Percentiles rank a stretch among this genome's conserved stretches.
Evolutionary conservation across 2,888 invertebrate species (phyloP).

Genomic region (Sicus ferrugineus): DNA sequence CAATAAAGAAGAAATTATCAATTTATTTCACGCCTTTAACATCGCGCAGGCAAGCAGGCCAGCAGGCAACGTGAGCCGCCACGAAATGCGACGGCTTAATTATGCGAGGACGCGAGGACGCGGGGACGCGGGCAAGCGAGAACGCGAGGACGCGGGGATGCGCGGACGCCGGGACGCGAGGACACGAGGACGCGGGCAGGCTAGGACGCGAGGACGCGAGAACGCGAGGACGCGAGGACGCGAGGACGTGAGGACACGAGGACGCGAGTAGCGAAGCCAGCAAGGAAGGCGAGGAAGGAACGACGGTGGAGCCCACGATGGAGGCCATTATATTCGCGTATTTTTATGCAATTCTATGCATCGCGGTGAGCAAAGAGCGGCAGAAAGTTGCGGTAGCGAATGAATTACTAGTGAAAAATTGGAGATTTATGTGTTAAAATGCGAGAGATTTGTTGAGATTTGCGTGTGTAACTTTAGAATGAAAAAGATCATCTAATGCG

Average conservation of each 20-base stretch:
- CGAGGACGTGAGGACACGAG: no score
- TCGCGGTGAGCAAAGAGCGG: no score
- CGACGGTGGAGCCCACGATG: not conserved
- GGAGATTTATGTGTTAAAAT: no score
- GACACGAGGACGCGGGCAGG: not conserved
- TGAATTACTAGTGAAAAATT: no score
- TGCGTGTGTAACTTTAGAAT: no score
- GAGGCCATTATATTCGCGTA: not conserved
- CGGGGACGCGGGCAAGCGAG: not conserved
- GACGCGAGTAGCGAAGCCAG: not conserved
- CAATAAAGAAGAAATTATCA: constrained; percentile 58
- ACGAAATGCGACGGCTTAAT: constrained; percentile 51
- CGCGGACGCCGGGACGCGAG: not conserved
- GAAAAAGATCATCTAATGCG: no score
- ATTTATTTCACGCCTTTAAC: constrained; percentile 58
- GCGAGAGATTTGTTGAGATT: no score
- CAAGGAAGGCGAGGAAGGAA: not conserved
- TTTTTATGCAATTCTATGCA: not conserved
- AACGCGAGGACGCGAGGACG: no score
- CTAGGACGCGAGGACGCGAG: no score
- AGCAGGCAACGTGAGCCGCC: not conserved
- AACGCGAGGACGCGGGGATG: not conserved
- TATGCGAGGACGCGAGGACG: constrained; percentile 37
- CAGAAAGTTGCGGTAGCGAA: no score
- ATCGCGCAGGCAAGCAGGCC: constrained; percentile 12